Base-by-base conservation (phyloP, 2,888 invertebrate species). In the Epirrita christyi region DNA sequence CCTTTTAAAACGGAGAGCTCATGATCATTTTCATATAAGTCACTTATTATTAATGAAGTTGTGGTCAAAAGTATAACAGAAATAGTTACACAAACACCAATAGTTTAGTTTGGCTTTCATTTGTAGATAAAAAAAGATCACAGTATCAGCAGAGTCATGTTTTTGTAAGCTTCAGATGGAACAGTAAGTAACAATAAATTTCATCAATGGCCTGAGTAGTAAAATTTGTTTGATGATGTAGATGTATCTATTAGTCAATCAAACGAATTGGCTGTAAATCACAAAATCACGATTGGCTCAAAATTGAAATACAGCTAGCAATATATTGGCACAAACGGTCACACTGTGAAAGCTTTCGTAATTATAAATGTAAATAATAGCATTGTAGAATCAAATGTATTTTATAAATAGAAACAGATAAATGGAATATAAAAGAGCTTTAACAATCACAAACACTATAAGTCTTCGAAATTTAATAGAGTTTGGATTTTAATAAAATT, bases 281-380 rank as follows among this genome's bases (percentile, higher is more conserved):
- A 42, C 50, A 7, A 59, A 56, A 51, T 56, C 63, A 60, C 63
- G 27, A 64, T 59, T 60, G 63, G 66, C 61, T 64, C 68, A 55
- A 55, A 28, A 55, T 58, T 59, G 11, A 15, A 52, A 58, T 63
- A 64, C 62, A 53, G 62, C 50, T 62, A 64, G 70, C 65, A 67
- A 63, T 58, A 67, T 77, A 79, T 78, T 81, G 81, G 78, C 77
- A 78, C 78, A 81, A 79, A 79, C 72, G 60, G 47, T 51, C 49
- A 64, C 71, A 73, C 64, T 51, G 63, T 67, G 63, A 70, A 74
- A 70, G 75, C 71, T 74, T 75, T 59, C 45, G 57, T 54, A 45
- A 66, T 45, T 64, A 58, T 65, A 67, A 67, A 68, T 66, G 61
- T 65, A 61, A 66, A 65, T 70, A 61, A 66, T 61, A 61, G 72